Evolutionary conservation across 2,113 vertebrate genomes (phyloP), one percentile per base, ranked within the genome.

Genomic region (Diglossa brunneiventris): DNA sequence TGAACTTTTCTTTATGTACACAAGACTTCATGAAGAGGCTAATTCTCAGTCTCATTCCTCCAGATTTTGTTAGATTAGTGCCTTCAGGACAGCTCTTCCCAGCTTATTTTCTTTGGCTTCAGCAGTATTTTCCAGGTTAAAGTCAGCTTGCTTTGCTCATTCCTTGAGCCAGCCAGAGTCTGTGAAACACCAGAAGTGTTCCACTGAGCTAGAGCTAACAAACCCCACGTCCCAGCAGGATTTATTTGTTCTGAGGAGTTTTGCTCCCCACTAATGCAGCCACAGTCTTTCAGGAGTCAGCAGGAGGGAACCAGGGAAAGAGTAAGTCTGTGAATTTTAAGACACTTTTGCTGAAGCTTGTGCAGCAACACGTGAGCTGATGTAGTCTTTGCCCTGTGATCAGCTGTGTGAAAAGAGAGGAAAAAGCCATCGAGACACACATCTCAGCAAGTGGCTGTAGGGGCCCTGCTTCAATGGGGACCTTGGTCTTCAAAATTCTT

Each of bases 31-130:
- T 30, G 5, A 67, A 84, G 69, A n/a, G 15, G 10, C 5, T 83
- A n/a, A 66, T 70, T 78, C 52, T 15, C 52, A 58, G 15, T 30
- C 20, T 55, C n/a, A 27, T 39, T 79, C 6, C 18, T 20, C 9
- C 30, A n/a, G 13, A 61, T 39, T 33, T 85, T 30, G 20, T 62
- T 62, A 41, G 19, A 64, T 49, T 68, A 0, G 0, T 75, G n/a
- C 20, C 31, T 76, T n/a, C 39, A 69, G 44, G 49, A 66, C 18
- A 70, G 17, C 15, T 73, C 8, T 66, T 88, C 31, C 8, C 41
- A 70, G 13, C 5, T 87, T 58, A 28, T 79, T 91, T 58, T 53
- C 68, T 84, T 77, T 68, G 70, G 10, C 41, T 82, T 21, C 31
- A 64, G 13, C 6, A 49, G 11, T 22, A 30, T 75, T 84, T 87